These are phyloP conservation scores for Spinus olivaceus DNA, from an alignment of 2,797 vertebrate species.

Conservation along the genomic window DNA sequence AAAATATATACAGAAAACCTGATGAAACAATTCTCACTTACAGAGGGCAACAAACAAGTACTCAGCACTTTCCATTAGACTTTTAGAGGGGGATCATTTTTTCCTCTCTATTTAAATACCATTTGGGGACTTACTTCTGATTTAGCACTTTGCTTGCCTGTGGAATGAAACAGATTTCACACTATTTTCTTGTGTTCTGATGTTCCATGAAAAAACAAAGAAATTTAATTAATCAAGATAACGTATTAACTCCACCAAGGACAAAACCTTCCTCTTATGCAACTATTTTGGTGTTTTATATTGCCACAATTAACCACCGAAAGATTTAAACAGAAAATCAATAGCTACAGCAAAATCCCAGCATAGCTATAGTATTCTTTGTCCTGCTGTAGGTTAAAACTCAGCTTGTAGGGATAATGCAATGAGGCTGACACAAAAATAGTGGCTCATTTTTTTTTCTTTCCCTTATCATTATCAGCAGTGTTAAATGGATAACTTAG, in stretches of 20 bases:
- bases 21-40: neutral
- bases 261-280: neutral
- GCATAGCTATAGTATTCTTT: neutral
- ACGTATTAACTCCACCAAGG: neutral
- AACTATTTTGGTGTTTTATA: neutral
- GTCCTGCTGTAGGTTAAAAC: neutral
- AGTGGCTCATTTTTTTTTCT: accelerated
- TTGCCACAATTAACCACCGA: neutral
- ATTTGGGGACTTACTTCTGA: neutral
- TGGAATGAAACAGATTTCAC: neutral
- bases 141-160: neutral
- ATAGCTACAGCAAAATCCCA: neutral
- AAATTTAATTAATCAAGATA: neutral
- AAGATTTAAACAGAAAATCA: neutral
- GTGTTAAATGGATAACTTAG: neutral
- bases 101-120: neutral
- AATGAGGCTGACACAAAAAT: neutral
- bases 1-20: neutral
- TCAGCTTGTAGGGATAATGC: neutral
- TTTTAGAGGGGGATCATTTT: neutral
- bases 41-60: neutral
- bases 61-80: neutral
- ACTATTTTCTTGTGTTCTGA: neutral
- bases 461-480: neutral
- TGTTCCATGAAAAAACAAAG: neutral